These are phyloP conservation scores for Urocyon cinereoargenteus DNA, from an alignment of 2,797 vertebrate species.

Conservation along the genomic window DNA sequence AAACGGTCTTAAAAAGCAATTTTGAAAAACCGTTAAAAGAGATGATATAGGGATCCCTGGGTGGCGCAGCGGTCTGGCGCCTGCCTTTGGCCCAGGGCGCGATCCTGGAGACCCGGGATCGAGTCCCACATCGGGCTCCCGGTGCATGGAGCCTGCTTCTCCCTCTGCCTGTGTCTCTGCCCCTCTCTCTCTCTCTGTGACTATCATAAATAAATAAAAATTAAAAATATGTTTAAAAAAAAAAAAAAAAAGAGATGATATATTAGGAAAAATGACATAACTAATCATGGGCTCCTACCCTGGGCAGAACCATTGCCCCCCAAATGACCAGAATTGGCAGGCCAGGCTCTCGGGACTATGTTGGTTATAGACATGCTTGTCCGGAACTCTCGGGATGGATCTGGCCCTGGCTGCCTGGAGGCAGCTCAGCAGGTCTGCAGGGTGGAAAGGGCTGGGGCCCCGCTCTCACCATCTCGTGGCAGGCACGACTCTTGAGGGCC, in stretches of 20 bases:
- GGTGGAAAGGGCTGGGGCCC: no score
- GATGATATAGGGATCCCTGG: no score
- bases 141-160: no score
- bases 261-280: not conserved
- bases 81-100: no score
- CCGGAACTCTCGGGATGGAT: no score
- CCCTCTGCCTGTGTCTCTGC: no score
- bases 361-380: not conserved
- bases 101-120: no score
- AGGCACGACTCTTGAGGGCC: constrained; percentile 95
- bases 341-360: not conserved
- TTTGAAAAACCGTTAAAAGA: not conserved
- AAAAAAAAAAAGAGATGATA: not conserved
- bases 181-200: no score
- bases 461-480: constrained; percentile 96
- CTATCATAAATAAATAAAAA: no score
- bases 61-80: no score
- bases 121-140: no score
- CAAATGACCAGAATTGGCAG: not conserved
- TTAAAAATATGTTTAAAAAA: no score
- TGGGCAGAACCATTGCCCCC: not conserved
- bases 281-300: not conserved
- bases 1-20: not conserved
- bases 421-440: not conserved
- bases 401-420: not conserved